Conservation (phyloP, 2,888 invertebrate genomes). For the Stenodera caucasica region DNA sequence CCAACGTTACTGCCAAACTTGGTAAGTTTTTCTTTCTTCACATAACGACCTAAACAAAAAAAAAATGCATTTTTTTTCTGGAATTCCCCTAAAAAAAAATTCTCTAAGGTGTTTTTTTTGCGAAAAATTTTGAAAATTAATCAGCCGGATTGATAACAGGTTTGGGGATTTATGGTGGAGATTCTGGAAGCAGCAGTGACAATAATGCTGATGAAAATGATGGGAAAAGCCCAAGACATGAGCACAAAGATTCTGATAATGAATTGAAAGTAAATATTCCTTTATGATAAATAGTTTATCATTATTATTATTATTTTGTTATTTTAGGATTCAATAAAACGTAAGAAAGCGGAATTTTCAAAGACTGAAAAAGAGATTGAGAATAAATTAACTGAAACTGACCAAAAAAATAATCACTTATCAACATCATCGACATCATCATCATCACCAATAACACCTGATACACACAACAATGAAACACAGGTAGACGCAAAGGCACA, state of each 20-base stretch:
- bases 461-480: slow-evolving; percentile 55
- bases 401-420: slow-evolving; percentile 51
- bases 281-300: too few relatives aligned
- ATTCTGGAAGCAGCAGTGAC: slow-evolving; percentile 62
- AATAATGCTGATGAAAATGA: slow-evolving; percentile 59
- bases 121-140: slow-evolving; percentile 10
- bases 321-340: slow-evolving; percentile 58
- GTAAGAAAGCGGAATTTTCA: slow-evolving; percentile 69
- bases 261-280: slow-evolving; percentile 67
- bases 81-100: too few relatives aligned
- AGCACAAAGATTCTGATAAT: slow-evolving; percentile 63
- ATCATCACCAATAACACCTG: too few relatives aligned
- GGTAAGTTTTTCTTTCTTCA: slow-evolving; percentile 70
- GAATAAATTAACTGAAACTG: slow-evolving; percentile 66
- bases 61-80: too few relatives aligned
- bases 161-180: slow-evolving; percentile 79
- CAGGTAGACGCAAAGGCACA: slow-evolving; percentile 52
- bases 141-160: slow-evolving; percentile 57
- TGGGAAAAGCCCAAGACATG: slow-evolving; percentile 34
- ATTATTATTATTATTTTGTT: slow-evolving; percentile 3
- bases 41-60: too few relatives aligned
- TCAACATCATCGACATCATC: too few relatives aligned
- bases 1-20: slow-evolving; percentile 86
- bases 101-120: not conserved
- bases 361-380: slow-evolving; percentile 78